These are phyloP conservation scores for Hylyphantes graminicola DNA, from an alignment of 1,140 invertebrate species.

Conservation along the genomic window DNA sequence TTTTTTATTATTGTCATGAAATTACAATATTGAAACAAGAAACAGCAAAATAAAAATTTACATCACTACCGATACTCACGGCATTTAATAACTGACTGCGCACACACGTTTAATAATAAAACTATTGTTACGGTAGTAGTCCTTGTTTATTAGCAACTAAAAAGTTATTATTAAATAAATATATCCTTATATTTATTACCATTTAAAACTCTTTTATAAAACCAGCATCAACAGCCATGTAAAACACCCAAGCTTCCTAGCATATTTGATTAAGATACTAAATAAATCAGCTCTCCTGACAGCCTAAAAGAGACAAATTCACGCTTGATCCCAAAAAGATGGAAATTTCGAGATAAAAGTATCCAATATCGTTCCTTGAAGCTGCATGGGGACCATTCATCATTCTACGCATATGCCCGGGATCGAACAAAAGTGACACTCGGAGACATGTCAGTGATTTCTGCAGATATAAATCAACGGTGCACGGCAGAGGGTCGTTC, in stretches of 20 bases:
- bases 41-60: no score
- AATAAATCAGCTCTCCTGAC: slow-evolving; percentile 14
- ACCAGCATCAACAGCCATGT: no score
- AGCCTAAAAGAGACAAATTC: slow-evolving; percentile 32
- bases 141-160: no score
- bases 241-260: background rate
- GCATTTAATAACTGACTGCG: no score
- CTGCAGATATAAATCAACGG: slow-evolving; percentile 19
- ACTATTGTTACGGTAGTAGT: no score
- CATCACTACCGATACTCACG: no score
- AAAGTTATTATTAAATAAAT: no score
- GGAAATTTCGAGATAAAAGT: slow-evolving; percentile 39
- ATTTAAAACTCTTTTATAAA: background rate
- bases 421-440: background rate
- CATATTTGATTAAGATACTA: slow-evolving; percentile 14
- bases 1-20: no score
- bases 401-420: slow-evolving; percentile 7
- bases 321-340: slow-evolving; percentile 23
- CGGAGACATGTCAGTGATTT: no score
- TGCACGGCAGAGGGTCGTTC: background rate
- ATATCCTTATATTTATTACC: background rate
- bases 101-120: no score
- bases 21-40: no score
- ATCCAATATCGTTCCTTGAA: slow-evolving; percentile 22
- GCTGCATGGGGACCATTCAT: slow-evolving; percentile 26